Evolutionary conservation across 2,888 invertebrate species (phyloP), one percentile per base, ranked within the genome.

Genomic region (Norana najaformis): DNA sequence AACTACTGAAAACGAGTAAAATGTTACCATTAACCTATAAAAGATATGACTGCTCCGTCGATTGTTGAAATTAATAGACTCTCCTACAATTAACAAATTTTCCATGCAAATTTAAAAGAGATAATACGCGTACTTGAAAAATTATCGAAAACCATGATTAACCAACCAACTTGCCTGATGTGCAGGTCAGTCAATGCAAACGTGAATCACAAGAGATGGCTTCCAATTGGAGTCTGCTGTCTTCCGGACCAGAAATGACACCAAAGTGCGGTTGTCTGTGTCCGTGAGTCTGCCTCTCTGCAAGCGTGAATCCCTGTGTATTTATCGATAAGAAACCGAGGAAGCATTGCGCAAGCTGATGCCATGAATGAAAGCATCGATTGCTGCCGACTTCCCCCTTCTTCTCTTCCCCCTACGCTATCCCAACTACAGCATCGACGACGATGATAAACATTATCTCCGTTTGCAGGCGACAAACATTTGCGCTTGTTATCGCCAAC

Each of bases 331-430:
- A n/a, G 69, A 69, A 69, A 69, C 2, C n/a, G 69, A 69, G 69
- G 69, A 69, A 69, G 69, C n/a, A 69, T 69, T n/a, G 69, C 69
- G 69, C 69, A n/a, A n/a, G 69, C 69, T n/a, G n/a, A n/a, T 47
- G 30, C 69, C 69, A n/a, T 69, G n/a, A 69, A 69, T 69, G 69
- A 69, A 69, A n/a, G 8, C 69, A 69, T 69, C 69, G 69, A 69
- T n/a, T 69, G 69, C n/a, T n/a, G 30, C 69, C 69, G 30, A 69
- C 69, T n/a, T n/a, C 69, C 8, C 69, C n/a, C 69, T 16, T 69
- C 1, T n/a, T 8, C 69, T 13, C 0, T 13, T 3, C n/a, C n/a
- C 8, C 69, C 69, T 47, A 47, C 47, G 23, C 23, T 6, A 16
- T 47, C 47, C 30, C 30, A 69, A 69, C 11, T 69, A n/a, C 69